These are phyloP conservation scores for Morpho helenor DNA, from an alignment of 2,888 invertebrate species.

Conservation along the genomic window DNA sequence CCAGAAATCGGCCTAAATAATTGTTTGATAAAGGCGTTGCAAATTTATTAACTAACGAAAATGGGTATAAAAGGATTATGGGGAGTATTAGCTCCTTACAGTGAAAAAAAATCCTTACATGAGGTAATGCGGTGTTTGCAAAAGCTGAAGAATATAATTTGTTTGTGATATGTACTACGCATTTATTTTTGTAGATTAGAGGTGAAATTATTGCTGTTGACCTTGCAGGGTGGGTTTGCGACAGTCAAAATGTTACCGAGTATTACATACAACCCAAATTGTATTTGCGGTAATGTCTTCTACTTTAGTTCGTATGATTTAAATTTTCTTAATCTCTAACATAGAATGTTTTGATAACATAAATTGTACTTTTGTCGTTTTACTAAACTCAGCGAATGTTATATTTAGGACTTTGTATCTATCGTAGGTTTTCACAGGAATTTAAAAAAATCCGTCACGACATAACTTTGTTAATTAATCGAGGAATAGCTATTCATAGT, in stretches of 20 bases:
- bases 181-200: conserved; percentile 56
- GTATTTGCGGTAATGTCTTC: conserved; percentile 84
- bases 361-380: too few relatives aligned
- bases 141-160: not conserved
- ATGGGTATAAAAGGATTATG: conserved; percentile 96
- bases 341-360: too few relatives aligned
- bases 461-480: too few relatives aligned
- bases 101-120: conserved; percentile 86
- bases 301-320: too few relatives aligned
- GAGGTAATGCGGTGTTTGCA: conserved; percentile 73
- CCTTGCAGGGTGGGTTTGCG: conserved; percentile 94
- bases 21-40: not conserved
- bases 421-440: too few relatives aligned
- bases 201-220: conserved; percentile 93
- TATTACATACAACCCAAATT: conserved; percentile 87
- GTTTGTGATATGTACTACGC: not conserved
- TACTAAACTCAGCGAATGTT: too few relatives aligned
- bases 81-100: conserved; percentile 87
- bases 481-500: too few relatives aligned
- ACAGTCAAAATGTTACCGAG: conserved; percentile 88
- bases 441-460: too few relatives aligned
- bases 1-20: too few relatives aligned
- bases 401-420: too few relatives aligned
- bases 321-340: too few relatives aligned
- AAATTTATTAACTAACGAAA: conserved; percentile 13